Conservation (phyloP, 2,113 vertebrate genomes). For the Cavia porcellus region DNA sequence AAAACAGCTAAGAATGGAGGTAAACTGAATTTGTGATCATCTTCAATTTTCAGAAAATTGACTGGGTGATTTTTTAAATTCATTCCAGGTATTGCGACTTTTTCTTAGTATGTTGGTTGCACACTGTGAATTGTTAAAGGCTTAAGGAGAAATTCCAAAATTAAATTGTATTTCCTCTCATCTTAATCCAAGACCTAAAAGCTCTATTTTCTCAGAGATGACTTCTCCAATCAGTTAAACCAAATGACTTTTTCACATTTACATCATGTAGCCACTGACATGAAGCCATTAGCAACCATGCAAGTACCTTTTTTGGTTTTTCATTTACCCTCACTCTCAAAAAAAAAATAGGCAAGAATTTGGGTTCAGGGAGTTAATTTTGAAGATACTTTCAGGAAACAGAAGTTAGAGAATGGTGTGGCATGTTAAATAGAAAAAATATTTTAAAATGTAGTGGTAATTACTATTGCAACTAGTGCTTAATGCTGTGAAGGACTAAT, state of each 20-base stretch:
- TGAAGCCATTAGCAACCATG: neutral
- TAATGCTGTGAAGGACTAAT: neutral
- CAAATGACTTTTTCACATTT: neutral
- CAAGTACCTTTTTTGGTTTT: neutral
- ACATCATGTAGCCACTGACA: neutral
- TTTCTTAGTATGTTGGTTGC: neutral
- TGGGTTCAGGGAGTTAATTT: neutral
- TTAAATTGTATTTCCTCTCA: conserved; percentile 13
- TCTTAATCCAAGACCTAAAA: neutral
- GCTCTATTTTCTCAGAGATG: neutral
- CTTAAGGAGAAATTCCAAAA: conserved; percentile 25
- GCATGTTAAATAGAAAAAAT: neutral
- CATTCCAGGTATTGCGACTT: neutral
- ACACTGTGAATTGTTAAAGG: neutral
- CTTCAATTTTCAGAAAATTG: neutral
- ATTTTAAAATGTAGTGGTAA: neutral
- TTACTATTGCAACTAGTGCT: neutral
- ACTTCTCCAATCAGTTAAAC: neutral
- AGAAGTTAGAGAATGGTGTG: neutral
- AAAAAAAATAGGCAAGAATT: neutral
- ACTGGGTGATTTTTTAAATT: neutral
- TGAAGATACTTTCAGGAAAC: neutral
- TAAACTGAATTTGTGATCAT: neutral
- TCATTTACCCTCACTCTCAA: too few relatives aligned
- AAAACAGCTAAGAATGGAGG: neutral